A percentile compares a stretch with the other conserved stretches of the same genome.
phyloP scores from a whole-genome alignment of 2,888 invertebrate species.

The Phanerotoma sp. region DNA sequence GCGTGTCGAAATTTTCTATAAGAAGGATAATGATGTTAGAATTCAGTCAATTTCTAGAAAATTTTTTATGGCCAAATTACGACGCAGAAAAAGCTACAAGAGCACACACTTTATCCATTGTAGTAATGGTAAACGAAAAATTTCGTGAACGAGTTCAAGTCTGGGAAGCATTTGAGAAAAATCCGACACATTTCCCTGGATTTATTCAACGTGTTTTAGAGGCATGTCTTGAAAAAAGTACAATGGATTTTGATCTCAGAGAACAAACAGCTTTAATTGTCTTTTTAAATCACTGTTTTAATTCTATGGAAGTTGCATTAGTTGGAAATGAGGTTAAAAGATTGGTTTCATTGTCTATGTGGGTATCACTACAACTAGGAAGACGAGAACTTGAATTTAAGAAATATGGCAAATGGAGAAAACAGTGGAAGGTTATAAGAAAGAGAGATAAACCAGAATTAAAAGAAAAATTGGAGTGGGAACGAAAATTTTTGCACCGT shows the following conservation, averaged over 20 bases:
- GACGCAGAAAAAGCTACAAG: slow-evolving; percentile 71
- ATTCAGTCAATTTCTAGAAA: slow-evolving; percentile 96
- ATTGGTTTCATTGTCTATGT: slow-evolving; percentile 92
- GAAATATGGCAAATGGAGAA: slow-evolving; percentile 84
- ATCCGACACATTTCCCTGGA: slow-evolving; percentile 73
- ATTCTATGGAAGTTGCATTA: slow-evolving; percentile 94
- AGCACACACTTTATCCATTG: slow-evolving; percentile 94
- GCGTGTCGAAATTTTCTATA: slow-evolving; percentile 78
- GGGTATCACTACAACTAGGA: slow-evolving; percentile 83
- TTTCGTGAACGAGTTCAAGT: slow-evolving; percentile 95
- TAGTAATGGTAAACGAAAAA: slow-evolving; percentile 99
- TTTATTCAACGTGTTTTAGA: slow-evolving; percentile 82
- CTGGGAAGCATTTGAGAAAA: slow-evolving; percentile 87
- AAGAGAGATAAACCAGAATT: slow-evolving; percentile 78
- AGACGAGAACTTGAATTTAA: slow-evolving; percentile 85
- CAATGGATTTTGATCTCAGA: slow-evolving; percentile 57
- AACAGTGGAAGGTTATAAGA: slow-evolving; percentile 87
- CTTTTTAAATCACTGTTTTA: slow-evolving; percentile 95
- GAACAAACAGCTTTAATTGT: slow-evolving; percentile 89
- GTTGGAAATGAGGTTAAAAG: slow-evolving; percentile 90
- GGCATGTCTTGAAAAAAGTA: slow-evolving; percentile 68
- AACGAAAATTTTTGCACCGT: slow-evolving; percentile 79
- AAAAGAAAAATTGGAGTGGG: slow-evolving; percentile 75
- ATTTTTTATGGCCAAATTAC: slow-evolving; percentile 96
- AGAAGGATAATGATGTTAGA: slow-evolving; percentile 95